Conservation (phyloP, 2,888 invertebrate genomes). For the Campoplex nolae region DNA sequence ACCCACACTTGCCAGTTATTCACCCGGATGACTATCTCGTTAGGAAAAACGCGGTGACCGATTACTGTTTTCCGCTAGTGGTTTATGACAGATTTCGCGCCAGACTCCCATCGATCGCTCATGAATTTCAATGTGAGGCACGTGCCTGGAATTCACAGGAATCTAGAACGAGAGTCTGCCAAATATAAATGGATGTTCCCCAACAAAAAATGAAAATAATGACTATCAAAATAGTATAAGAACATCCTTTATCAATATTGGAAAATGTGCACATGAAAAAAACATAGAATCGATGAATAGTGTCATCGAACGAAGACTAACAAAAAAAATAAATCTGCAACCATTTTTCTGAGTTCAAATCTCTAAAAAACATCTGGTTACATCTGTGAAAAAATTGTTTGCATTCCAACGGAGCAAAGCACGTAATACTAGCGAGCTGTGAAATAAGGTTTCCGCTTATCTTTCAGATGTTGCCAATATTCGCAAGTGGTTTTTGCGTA, state of each 20-base stretch:
- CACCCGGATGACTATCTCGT: constrained; percentile 39
- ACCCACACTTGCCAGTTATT: neutral
- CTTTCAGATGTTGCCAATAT: constrained; percentile 14
- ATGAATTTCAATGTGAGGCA: constrained; percentile 69
- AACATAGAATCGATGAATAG: neutral
- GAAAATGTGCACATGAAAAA: neutral
- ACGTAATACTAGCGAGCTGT: neutral
- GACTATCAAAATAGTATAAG: neutral
- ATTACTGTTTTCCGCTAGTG: constrained; percentile 36
- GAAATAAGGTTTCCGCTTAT: constrained; percentile 33
- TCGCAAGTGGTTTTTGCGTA: constrained; percentile 4
- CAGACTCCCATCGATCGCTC: constrained; percentile 69
- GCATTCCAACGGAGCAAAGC: neutral
- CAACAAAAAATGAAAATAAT: constrained; percentile 1
- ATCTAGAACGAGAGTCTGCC: neutral
- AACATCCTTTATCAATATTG: neutral
- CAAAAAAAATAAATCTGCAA: neutral
- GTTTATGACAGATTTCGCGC: constrained; percentile 28
- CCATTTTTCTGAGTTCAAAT: neutral
- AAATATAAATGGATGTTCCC: neutral
- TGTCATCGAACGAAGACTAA: neutral
- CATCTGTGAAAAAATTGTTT: neutral
- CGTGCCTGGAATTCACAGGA: neutral
- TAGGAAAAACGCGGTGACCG: constrained; percentile 47
- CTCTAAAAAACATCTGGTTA: neutral